Evolutionary conservation across 2,113 vertebrate genomes (phyloP).

Genomic region (Cynocephalus volans): DNA sequence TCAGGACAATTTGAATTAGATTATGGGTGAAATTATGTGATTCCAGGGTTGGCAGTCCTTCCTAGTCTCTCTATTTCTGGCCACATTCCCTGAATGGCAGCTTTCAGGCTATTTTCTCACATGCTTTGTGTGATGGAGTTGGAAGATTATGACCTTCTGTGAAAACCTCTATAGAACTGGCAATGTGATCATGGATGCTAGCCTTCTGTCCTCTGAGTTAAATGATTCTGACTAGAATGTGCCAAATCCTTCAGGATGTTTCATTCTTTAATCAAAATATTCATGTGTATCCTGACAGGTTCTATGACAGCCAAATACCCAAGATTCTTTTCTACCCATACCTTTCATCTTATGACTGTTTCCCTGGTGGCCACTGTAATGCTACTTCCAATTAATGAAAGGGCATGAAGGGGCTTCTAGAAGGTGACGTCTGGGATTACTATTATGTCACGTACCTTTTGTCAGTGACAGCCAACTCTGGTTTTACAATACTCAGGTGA

Average conservation of each 20-base stretch:
- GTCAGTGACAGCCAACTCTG: not conserved
- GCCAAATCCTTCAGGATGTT: not conserved
- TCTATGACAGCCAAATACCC: not conserved
- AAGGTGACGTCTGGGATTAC: not conserved
- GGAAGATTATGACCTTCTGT: not conserved
- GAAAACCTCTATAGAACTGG: not conserved
- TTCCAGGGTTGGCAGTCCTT: not conserved
- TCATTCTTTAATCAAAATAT: not conserved
- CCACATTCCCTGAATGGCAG: not conserved
- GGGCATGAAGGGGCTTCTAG: not conserved
- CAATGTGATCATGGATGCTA: too few species aligned
- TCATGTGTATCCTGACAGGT: not conserved
- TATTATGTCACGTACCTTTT: not conserved
- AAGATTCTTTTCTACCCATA: not conserved
- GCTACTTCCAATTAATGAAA: not conserved
- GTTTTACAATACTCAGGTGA: not conserved
- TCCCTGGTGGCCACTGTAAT: not conserved
- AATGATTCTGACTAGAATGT: not conserved
- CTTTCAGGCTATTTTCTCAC: conserved; percentile 3
- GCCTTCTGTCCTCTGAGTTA: not conserved
- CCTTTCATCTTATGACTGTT: not conserved
- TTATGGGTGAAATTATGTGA: not conserved
- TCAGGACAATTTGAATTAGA: conserved; percentile 5
- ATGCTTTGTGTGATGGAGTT: not conserved
- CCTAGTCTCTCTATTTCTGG: not conserved